Conservation (phyloP, 2,113 vertebrate species). For the Anolis carolinensis region DNA sequence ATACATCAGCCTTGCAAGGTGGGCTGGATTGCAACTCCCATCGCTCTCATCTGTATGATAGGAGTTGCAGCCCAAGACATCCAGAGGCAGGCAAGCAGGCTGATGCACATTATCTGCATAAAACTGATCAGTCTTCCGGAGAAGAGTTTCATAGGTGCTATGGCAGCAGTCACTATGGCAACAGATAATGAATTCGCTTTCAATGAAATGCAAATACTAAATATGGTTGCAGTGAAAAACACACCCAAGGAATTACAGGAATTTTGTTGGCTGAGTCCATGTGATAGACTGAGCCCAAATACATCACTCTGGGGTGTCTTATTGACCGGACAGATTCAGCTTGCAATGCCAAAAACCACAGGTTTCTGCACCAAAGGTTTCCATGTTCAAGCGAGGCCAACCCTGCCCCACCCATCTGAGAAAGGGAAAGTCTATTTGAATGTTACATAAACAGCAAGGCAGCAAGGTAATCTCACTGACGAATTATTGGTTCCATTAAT, state of each 20-base stretch:
- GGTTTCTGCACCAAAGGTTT: not conserved
- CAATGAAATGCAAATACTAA: constrained; percentile 16
- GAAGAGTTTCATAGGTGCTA: constrained; percentile 7
- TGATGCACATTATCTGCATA: not conserved
- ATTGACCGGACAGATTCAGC: not conserved
- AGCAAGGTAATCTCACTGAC: not conserved
- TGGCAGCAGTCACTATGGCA: constrained; percentile 17
- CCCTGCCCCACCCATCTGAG: not conserved
- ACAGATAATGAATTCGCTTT: constrained; percentile 18
- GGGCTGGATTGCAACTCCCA: not conserved
- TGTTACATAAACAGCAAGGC: not conserved
- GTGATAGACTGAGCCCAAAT: not conserved
- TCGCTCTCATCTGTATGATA: not conserved
- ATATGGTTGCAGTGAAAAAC: not conserved
- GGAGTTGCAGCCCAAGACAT: not conserved
- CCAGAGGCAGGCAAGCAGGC: not conserved
- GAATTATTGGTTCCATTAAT: no score
- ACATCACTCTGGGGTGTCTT: not conserved
- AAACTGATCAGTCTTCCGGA: not conserved
- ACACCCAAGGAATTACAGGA: not conserved
- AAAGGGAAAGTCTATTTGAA: not conserved
- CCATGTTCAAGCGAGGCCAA: not conserved
- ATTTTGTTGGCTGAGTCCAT: not conserved
- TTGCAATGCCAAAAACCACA: not conserved
- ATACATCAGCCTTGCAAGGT: not conserved